These are phyloP conservation scores for Chrysocyon brachyurus DNA, from an alignment of 2,797 vertebrate genomes.

Conservation along the genomic window DNA sequence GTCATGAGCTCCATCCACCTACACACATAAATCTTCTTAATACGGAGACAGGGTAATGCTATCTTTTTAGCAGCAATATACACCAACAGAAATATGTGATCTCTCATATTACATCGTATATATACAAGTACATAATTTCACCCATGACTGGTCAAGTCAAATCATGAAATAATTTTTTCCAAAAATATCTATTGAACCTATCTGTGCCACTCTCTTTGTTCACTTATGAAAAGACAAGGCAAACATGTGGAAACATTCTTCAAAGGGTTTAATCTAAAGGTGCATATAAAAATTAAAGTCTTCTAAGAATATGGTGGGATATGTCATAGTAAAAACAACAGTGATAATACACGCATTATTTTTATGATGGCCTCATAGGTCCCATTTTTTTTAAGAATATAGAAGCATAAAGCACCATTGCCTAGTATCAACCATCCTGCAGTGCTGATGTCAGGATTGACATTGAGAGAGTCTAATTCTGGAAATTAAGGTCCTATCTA, in stretches of 20 bases:
- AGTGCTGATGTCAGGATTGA: no score
- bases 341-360: background rate
- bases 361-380: background rate
- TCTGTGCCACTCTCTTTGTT: background rate
- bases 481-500: background rate
- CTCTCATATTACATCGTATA: background rate
- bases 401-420: background rate
- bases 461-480: background rate
- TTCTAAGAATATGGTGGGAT: background rate
- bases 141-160: background rate
- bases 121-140: background rate
- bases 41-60: background rate
- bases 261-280: background rate
- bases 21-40: background rate
- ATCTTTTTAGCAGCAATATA: background rate
- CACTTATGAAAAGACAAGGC: background rate
- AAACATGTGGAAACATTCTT: background rate
- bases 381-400: background rate
- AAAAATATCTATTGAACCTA: background rate
- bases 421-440: no score
- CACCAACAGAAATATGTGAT: background rate
- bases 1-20: background rate
- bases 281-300: background rate
- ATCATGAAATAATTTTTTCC: background rate
- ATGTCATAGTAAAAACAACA: background rate